Conservation (phyloP, 2,113 vertebrate genomes). For the Lamprologus speciosus region DNA sequence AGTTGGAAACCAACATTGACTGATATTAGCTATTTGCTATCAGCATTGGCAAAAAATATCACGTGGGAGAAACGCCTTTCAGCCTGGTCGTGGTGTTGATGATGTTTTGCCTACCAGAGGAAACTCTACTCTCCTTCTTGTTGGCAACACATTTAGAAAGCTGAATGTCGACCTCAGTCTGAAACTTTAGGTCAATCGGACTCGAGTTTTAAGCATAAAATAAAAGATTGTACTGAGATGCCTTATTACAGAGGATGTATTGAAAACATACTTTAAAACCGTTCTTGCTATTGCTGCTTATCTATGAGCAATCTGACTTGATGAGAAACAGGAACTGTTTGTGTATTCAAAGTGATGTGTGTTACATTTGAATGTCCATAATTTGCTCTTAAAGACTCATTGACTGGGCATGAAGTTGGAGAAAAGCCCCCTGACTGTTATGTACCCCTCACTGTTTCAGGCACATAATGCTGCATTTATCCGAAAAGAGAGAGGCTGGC, state of each 20-base stretch:
- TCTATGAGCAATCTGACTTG: neutral
- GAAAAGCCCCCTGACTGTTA: neutral
- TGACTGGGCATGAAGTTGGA: neutral
- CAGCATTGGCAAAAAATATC: neutral
- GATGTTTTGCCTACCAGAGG: neutral
- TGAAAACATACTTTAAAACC: neutral
- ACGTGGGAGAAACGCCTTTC: accelerated
- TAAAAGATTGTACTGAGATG: neutral
- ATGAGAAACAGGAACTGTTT: neutral
- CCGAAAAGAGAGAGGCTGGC: neutral
- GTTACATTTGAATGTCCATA: neutral
- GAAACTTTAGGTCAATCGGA: no score
- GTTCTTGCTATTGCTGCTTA: neutral
- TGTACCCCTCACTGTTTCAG: neutral
- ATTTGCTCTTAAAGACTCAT: neutral
- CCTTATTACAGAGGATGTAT: neutral
- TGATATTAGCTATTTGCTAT: neutral
- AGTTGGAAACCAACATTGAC: neutral
- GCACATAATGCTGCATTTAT: slow-evolving; percentile 17
- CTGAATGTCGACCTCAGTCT: neutral
- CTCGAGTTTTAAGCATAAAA: neutral
- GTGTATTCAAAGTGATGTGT: neutral
- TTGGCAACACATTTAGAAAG: neutral
- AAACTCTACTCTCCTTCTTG: neutral
- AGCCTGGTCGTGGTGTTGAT: neutral